Evolutionary conservation across 92 coral and sea anemone genomes (phyloP), one percentile per base, ranked within the genome.

Genomic region (Zoanthus sansibaricus): DNA sequence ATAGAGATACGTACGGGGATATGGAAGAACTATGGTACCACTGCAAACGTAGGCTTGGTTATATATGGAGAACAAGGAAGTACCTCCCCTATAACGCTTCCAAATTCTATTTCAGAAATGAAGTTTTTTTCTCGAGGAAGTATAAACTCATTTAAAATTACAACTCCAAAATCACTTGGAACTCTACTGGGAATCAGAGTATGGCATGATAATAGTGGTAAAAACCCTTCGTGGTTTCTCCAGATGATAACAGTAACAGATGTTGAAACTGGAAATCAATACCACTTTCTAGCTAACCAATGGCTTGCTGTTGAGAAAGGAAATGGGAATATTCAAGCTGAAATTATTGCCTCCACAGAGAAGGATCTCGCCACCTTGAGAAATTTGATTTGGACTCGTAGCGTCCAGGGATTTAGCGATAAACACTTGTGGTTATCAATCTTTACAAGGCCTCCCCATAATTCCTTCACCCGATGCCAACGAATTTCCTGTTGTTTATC

Each of bases 181-280:
- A 67, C 93, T 4, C 72, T 96, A 51, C 83, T 88, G 20, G 93
- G 95, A 74, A 74, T 96, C 14, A 88, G 89, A 49, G 83, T 96
- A 54, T 96, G 98, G 98, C 98, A 96, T 76, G 96, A 94, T 88
- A 95, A 95, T 75, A 76, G 89, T 56, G 96, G 98, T 2, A 15
- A 52, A 9, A 87, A 90, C 67, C 98, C 98, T 13, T 89, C 91
- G 44, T 96, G 98, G 98, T 96, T 91, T 74, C 84, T 92, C 2
- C 89, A 88, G 8, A 90, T 91, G 33, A 78, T 96, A 16, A 88
- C 94, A 2, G 77, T 94, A 16, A 93, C 90, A 18, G 96, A 94
- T 59, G 15, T 78, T 31, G 51, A 85, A 61, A 87, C 89, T 20
- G 84, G 79, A 1, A 71, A 93, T 46, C 82, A 82, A 78, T 90